Evolutionary conservation across 1,140 invertebrate species (phyloP), one percentile per base, ranked within the genome.

Genomic region (Atta cephalotes): DNA sequence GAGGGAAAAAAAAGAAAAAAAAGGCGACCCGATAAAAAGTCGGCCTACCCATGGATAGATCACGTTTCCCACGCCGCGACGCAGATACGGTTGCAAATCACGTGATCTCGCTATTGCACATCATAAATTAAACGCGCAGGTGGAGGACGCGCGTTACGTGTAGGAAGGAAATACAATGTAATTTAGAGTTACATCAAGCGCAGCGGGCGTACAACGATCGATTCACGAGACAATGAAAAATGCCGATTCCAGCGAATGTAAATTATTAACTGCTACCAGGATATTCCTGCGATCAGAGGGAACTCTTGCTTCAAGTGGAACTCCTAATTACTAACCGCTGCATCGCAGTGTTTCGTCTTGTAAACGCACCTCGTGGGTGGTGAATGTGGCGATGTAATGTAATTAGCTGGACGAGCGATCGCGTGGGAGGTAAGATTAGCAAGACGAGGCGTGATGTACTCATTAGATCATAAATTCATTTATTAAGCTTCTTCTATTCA

Each of bases 41-140:
- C 84, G 25, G 45, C 70, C 35, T 25, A 28, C 35, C 9, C 70
- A n/a, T 16, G 14, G 51, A 58, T 18, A 28, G 39, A 56, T 25
- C 7, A 25, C 35, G n/a, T 56, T 62, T 60, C 58, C 80, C 65
- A 74, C 49, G 63, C 25, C 31, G 58, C 35, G 10, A 62, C 31
- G 28, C 25, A 25, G 39, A 49, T 53, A 14, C 62, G 65, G n/a
- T 81, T 51, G 85, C 51, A 28, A 56, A 79, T 77, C 72, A 53
- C 10, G 51, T 79, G 51, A 66, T 79, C 77, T 56, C 35, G 62
- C n/a, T 84, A 25, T 78, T 78, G 60, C 82, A 21, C 65, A 85
- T 78, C 45, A 79, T 85, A 78, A 79, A 79, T 85, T 85, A 77
- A 79, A 56, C 51, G 49, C 45, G 51, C 51, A n/a, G 66, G 45